A percentile compares a stretch with the other conserved stretches of the same genome.
These are phyloP conservation scores for Phrynocephalus forsythii DNA, from an alignment of 2,797 vertebrate genomes.

Conservation along the genomic window DNA sequence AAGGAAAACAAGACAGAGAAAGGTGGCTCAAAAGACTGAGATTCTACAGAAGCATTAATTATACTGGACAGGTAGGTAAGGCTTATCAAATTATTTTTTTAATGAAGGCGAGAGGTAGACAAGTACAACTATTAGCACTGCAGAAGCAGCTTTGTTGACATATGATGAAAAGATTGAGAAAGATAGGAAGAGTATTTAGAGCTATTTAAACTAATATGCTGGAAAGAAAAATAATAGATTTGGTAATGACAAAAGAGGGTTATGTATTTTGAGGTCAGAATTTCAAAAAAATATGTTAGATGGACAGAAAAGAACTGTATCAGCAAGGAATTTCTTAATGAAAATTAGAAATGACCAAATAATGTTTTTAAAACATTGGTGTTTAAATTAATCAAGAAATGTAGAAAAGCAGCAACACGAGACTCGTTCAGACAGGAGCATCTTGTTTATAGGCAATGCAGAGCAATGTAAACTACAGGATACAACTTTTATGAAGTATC, in stretches of 20 bases:
- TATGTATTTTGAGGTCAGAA: conserved; percentile 9
- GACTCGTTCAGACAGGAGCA: not conserved
- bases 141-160: conserved; percentile 2
- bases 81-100: not conserved
- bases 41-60: conserved; percentile 1
- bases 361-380: not conserved
- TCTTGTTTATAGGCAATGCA: not conserved
- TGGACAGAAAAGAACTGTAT: not conserved
- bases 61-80: conserved; percentile 9
- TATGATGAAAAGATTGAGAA: not conserved
- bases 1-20: not conserved
- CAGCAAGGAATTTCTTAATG: not conserved
- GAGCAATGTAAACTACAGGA: not conserved
- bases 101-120: not conserved
- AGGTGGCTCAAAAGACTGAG: not conserved
- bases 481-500: not conserved
- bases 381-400: conserved; percentile 16
- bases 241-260: not conserved
- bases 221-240: not conserved
- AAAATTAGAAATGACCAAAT: not conserved
- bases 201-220: not conserved
- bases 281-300: not conserved
- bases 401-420: not conserved
- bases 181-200: conserved; percentile 7
- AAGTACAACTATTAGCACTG: not conserved